These are phyloP conservation scores for Morpho helenor DNA, from an alignment of 2,888 invertebrate species.

Conservation along the genomic window DNA sequence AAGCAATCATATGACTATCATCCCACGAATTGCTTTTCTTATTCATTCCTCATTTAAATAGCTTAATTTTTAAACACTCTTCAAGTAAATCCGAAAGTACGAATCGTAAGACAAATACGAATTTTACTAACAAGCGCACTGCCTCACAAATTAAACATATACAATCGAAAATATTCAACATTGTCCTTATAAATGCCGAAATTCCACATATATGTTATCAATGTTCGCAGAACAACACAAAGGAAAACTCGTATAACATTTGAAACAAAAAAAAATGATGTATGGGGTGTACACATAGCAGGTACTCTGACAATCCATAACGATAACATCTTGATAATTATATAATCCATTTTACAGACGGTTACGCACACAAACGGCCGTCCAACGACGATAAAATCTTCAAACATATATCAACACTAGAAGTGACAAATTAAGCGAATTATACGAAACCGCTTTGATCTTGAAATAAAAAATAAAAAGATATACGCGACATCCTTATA, in stretches of 20 bases:
- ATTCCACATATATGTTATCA: slow-evolving; percentile 1
- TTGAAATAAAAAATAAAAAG: slow-evolving; percentile 7
- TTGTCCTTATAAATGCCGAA: too few relatives aligned
- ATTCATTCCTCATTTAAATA: too few relatives aligned
- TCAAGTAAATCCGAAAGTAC: too few relatives aligned
- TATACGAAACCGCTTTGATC: slow-evolving; percentile 13
- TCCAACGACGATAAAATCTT: slow-evolving; percentile 19
- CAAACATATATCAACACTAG: slow-evolving; percentile 16
- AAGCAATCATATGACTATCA: too few relatives aligned
- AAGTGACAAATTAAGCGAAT: slow-evolving; percentile 23
- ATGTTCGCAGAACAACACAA: slow-evolving; percentile 3
- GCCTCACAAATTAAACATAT: too few relatives aligned
- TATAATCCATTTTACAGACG: slow-evolving; percentile 6
- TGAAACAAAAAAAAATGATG: slow-evolving; percentile 4
- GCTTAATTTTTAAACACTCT: too few relatives aligned
- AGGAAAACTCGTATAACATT: slow-evolving; percentile 1
- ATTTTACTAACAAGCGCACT: too few relatives aligned
- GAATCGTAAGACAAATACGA: too few relatives aligned
- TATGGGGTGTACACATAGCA: background rate
- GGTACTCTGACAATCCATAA: background rate
- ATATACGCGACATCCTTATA: background rate
- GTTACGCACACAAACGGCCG: slow-evolving; percentile 6
- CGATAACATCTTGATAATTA: slow-evolving; percentile 16
- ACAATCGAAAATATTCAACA: too few relatives aligned
- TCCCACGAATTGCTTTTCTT: too few relatives aligned